A percentile compares a stretch with the other conserved stretches of the same genome.
Conservation (phyloP, 1,140 invertebrate species). For the Ylistrum balloti region DNA sequence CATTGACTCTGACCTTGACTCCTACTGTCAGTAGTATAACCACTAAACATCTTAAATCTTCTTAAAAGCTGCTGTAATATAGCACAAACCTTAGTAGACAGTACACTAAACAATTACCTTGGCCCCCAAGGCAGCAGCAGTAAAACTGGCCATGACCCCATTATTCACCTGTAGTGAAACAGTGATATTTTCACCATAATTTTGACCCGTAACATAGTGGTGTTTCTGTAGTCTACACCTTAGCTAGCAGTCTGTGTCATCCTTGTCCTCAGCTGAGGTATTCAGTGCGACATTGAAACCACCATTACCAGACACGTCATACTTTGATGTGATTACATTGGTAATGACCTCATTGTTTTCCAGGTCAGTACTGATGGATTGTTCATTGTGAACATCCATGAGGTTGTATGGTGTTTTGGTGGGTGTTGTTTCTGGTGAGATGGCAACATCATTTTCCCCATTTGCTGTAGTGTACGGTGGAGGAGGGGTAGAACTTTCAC, state of each 20-base stretch:
- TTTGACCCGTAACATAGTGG: neutral
- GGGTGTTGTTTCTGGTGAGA: conserved; percentile 54
- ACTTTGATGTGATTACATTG: neutral
- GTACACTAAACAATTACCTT: too few relatives aligned
- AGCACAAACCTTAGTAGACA: conserved; percentile 6
- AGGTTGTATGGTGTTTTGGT: conserved; percentile 55
- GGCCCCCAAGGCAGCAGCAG: neutral
- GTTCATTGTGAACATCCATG: neutral
- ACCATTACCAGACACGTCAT: conserved; percentile 48
- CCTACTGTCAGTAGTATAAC: neutral
- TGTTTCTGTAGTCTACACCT: neutral
- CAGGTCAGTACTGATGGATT: conserved; percentile 52
- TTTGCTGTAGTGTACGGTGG: conserved; percentile 57
- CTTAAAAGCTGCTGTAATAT: neutral
- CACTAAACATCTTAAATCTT: neutral
- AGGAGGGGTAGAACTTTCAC: conserved; percentile 59
- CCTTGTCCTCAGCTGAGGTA: conserved; percentile 29
- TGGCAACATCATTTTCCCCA: conserved; percentile 58
- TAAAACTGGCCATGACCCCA: neutral
- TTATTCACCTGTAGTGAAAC: neutral
- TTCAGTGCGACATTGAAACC: conserved; percentile 52
- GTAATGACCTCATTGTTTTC: conserved; percentile 60
- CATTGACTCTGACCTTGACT: neutral
- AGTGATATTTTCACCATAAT: too few relatives aligned
- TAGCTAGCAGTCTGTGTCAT: conserved; percentile 60